Evolutionary conservation across 2,113 vertebrate genomes (phyloP).

Genomic region (Oreocharis arfaki): DNA sequence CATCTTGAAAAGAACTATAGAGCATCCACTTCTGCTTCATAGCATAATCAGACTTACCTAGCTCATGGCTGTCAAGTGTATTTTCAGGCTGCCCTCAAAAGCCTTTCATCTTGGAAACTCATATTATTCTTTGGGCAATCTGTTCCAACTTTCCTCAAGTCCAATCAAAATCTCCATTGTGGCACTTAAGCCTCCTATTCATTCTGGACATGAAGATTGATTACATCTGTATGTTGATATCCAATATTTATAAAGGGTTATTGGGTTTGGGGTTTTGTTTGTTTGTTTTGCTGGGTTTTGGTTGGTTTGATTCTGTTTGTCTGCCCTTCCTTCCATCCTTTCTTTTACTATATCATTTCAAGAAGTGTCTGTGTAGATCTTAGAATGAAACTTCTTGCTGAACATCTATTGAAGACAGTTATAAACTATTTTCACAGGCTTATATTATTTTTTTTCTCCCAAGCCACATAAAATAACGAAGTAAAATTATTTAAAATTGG

Average conservation of each 20-base stretch:
- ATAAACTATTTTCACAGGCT: neutral
- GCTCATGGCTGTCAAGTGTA: neutral
- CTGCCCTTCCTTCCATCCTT: neutral
- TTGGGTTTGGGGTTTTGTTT: accelerated
- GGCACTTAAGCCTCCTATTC: neutral
- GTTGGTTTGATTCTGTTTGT: neutral
- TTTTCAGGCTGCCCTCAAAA: neutral
- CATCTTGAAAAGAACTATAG: neutral
- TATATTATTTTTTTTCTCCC: neutral
- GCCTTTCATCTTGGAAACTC: neutral
- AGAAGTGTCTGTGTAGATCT: neutral
- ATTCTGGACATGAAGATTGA: neutral
- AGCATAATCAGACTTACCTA: neutral
- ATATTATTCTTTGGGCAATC: neutral
- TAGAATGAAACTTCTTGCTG: neutral
- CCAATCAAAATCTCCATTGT: neutral
- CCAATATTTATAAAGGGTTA: neutral
- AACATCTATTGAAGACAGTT: neutral
- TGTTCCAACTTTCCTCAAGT: neutral
- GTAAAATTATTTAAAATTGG: neutral
- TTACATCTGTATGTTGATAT: neutral
- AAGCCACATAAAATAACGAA: neutral
- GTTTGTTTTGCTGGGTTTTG: neutral
- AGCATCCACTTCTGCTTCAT: neutral
- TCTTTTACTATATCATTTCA: neutral